Evolutionary conservation across 1,140 invertebrate species (phyloP), one percentile per base, ranked within the genome.

Genomic region (Apis cerana): DNA sequence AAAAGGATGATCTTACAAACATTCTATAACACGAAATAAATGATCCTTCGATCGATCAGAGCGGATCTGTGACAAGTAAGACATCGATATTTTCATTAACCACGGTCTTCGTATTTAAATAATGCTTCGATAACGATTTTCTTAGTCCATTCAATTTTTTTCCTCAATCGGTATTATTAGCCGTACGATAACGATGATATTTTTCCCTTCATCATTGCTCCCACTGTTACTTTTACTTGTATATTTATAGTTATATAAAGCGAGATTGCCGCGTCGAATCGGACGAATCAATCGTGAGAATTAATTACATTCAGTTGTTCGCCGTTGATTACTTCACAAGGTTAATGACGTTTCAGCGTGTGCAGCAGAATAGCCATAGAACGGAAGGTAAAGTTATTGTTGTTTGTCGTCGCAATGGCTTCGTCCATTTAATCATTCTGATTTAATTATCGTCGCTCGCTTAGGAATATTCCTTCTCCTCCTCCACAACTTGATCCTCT

Each of bases 361-460:
- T 58, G 17, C 21, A 12, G 19, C 61, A 12, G 9, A 15, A 15
- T 15, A 11, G n/a, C 1, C 43, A 12, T 21, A 4, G 19, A 64
- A 43, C 27, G 10, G 1, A 19, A 23, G 21, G 10, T 43, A 33
- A 69, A 68, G 76, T 70, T 70, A 69, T 78, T 69, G 65, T 78
- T 78, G 65, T 79, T 79, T 70, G 76, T 77, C 75, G 23, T n/a
- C 65, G 43, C 67, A 70, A 50, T 56, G 61, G 56, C 76, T 27
- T 33, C 33, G 76, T 70, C 65, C 65, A 79, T 79, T 79, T 70
- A 70, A 70, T 78, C 59, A 78, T 59, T 70, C 54, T 70, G 43
- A 79, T 79, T 79, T 67, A 79, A 79, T 79, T 79, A 79, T 79
- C 54, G 61, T 79, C 75, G 27, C 62, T 69, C 76, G 76, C 43